These are phyloP conservation scores for Bembecia ichneumoniformis DNA, from an alignment of 2,888 invertebrate genomes.

Conservation along the genomic window DNA sequence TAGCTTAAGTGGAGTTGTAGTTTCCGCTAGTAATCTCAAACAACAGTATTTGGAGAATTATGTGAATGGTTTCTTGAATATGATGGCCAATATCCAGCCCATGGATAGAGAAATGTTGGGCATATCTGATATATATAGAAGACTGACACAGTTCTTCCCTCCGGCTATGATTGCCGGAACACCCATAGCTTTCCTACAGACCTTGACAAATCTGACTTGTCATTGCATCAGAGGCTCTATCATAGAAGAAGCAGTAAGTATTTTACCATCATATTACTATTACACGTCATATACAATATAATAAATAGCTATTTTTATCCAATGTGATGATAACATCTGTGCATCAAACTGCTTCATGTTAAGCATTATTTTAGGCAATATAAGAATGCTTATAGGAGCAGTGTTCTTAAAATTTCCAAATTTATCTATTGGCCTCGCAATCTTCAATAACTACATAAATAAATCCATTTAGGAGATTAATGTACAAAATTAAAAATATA, in stretches of 20 bases:
- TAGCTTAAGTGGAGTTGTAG: conserved; percentile 54
- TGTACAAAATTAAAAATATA: no score
- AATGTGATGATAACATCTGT: neutral
- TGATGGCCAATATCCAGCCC: conserved; percentile 57
- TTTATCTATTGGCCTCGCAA: no score
- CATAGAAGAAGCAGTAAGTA: conserved; percentile 59
- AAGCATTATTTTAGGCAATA: no score
- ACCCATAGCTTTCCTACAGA: conserved; percentile 55
- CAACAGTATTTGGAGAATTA: conserved; percentile 62
- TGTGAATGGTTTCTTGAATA: conserved; percentile 55
- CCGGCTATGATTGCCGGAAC: conserved; percentile 50
- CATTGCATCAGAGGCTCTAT: conserved; percentile 58
- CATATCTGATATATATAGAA: conserved; percentile 58
- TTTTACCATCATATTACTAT: neutral
- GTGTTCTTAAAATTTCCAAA: no score
- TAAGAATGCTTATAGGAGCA: no score
- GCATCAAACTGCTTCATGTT: no score
- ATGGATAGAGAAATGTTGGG: conserved; percentile 57
- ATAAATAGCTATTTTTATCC: neutral
- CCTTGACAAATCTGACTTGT: conserved; percentile 54
- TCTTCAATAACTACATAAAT: no score
- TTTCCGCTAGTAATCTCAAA: conserved; percentile 41
- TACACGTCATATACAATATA: neutral
- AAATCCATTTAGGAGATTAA: no score
- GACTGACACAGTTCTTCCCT: conserved; percentile 59